Conservation (phyloP, 92 coral and sea anemone genomes). For the Anthopleura xanthogrammica region DNA sequence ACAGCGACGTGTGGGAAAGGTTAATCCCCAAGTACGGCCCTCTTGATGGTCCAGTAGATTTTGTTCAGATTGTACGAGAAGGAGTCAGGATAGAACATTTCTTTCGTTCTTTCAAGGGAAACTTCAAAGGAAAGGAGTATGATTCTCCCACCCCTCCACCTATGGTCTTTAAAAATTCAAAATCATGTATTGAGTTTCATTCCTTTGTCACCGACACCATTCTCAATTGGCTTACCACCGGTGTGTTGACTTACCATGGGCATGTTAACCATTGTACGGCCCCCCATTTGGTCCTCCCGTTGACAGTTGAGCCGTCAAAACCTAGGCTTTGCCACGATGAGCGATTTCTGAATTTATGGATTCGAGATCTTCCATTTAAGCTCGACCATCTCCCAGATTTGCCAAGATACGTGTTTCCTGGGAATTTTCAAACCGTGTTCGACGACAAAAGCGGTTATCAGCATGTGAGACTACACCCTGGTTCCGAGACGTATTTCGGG, state of each 20-base stretch:
- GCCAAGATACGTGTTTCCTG: conserved; percentile 14
- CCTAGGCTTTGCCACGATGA: conserved; percentile 17
- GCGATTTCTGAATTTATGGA: conserved; percentile 23
- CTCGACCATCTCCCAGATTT: conserved; percentile 22
- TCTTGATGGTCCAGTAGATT: not conserved
- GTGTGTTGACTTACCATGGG: no score
- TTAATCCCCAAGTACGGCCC: not conserved
- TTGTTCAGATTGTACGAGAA: not conserved
- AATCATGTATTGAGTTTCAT: not conserved
- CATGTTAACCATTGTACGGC: no score
- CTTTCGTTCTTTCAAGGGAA: not conserved
- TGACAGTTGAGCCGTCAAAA: no score
- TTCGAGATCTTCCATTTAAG: conserved; percentile 9
- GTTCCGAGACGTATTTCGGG: no score
- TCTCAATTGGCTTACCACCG: no score
- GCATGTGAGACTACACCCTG: no score
- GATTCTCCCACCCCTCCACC: not conserved
- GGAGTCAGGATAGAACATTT: not conserved
- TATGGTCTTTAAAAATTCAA: not conserved
- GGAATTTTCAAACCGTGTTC: not conserved
- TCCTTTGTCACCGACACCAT: not conserved
- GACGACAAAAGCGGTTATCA: no score
- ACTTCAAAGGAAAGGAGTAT: not conserved
- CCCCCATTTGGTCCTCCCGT: no score
- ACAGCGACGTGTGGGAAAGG: not conserved